Evolutionary conservation across 2,797 vertebrate species (phyloP).

Genomic region (Phoebastria nigripes): DNA sequence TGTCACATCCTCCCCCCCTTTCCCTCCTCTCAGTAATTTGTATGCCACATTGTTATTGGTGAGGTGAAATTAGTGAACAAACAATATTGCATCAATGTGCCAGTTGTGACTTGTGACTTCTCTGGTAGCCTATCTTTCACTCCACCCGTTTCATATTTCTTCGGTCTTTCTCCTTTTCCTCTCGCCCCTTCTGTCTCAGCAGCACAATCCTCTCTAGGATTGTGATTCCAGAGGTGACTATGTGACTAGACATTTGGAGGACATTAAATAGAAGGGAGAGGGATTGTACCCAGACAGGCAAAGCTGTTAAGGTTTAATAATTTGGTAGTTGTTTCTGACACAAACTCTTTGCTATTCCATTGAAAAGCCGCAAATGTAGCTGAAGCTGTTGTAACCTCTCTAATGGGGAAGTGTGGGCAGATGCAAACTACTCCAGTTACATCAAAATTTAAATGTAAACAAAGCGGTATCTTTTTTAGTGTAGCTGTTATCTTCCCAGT

Average conservation of each 20-base stretch:
- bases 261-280: background rate
- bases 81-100: background rate
- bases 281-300: background rate
- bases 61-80: background rate
- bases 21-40: background rate
- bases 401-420: background rate
- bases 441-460: background rate
- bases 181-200: background rate
- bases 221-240: background rate
- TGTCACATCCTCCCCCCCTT: fast-evolving
- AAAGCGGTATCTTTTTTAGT: background rate
- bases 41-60: background rate
- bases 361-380: background rate
- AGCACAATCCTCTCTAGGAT: background rate
- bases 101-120: background rate
- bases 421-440: background rate
- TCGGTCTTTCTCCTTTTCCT: background rate
- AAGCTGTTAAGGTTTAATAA: background rate
- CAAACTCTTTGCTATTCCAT: background rate
- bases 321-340: background rate
- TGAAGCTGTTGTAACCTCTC: background rate
- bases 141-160: background rate
- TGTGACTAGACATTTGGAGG: background rate
- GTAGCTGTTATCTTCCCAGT: background rate
- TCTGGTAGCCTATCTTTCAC: background rate